These are phyloP conservation scores for Puffinus mauretanicus DNA, from an alignment of 2,113 vertebrate species.

Conservation along the genomic window DNA sequence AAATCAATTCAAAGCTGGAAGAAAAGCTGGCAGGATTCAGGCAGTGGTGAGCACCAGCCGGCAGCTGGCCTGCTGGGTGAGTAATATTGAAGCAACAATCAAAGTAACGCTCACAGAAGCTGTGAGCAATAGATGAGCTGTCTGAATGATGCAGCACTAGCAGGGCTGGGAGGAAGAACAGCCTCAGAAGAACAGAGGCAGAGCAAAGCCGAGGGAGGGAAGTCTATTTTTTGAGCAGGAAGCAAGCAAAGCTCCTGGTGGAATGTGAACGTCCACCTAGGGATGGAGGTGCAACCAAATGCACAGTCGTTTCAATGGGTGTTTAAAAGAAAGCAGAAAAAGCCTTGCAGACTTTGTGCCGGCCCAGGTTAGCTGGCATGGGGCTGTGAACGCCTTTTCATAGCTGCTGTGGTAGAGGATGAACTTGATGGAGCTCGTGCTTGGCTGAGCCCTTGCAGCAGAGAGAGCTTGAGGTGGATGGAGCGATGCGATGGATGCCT, in stretches of 20 bases:
- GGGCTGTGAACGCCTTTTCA: fast-evolving
- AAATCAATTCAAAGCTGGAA: background rate
- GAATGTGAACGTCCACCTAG: background rate
- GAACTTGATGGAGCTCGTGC: background rate
- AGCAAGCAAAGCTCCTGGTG: background rate
- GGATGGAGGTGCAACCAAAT: background rate
- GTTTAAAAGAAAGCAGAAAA: background rate
- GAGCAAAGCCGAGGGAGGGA: too few relatives aligned
- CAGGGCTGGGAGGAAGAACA: background rate
- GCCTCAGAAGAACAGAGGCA: background rate
- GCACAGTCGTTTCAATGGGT: fast-evolving
- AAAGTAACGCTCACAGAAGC: fast-evolving
- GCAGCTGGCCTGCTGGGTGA: background rate
- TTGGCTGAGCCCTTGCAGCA: background rate
- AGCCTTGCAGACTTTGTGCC: background rate
- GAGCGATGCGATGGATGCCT: background rate
- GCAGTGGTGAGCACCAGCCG: background rate
- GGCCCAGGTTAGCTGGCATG: background rate
- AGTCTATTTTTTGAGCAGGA: background rate
- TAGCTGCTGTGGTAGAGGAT: background rate
- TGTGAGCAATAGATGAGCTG: background rate
- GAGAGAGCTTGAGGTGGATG: too few relatives aligned
- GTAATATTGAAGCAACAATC: background rate
- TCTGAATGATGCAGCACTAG: fast-evolving
- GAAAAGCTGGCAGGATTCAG: background rate